A percentile compares a stretch with the other conserved stretches of the same genome.
These are phyloP conservation scores for Sipunculus nudus DNA, from an alignment of 2,888 invertebrate genomes.

Conservation along the genomic window DNA sequence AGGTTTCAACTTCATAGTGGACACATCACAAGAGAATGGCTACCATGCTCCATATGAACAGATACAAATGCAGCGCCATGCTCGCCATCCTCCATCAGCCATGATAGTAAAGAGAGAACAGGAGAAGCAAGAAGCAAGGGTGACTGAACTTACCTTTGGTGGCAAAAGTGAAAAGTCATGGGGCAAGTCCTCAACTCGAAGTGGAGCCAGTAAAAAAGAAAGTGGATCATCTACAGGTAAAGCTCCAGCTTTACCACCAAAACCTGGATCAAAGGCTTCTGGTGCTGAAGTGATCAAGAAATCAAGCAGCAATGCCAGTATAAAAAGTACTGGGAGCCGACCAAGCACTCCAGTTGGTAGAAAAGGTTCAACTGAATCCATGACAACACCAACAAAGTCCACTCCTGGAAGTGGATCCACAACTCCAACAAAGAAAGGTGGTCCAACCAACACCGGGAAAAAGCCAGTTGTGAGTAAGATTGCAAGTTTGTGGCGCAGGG, in stretches of 20 bases:
- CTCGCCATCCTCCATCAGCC: constrained; percentile 31
- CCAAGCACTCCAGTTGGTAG: constrained; percentile 5
- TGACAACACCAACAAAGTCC: background rate
- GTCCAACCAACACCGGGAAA: too few species aligned
- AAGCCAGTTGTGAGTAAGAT: constrained; percentile 75
- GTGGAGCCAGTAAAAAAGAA: background rate
- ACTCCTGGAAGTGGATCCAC: background rate
- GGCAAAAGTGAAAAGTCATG: background rate
- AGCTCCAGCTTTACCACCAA: too few species aligned
- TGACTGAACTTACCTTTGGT: background rate
- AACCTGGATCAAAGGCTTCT: too few species aligned
- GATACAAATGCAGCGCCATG: constrained; percentile 35
- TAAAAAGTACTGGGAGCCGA: constrained; percentile 32
- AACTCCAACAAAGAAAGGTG: too few species aligned
- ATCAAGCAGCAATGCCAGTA: too few species aligned
- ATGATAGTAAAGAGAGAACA: constrained; percentile 1
- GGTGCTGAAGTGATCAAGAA: too few species aligned
- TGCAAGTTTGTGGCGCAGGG: constrained; percentile 82
- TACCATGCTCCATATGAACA: constrained; percentile 30
- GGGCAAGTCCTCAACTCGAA: background rate
- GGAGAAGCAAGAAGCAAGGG: background rate
- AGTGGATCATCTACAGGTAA: background rate
- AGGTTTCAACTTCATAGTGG: constrained; percentile 43
- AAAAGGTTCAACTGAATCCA: constrained; percentile 32
- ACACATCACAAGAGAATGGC: constrained; percentile 28